phyloP scores from a whole-genome alignment of 1,140 invertebrate genomes.

The Idris sp. region DNA sequence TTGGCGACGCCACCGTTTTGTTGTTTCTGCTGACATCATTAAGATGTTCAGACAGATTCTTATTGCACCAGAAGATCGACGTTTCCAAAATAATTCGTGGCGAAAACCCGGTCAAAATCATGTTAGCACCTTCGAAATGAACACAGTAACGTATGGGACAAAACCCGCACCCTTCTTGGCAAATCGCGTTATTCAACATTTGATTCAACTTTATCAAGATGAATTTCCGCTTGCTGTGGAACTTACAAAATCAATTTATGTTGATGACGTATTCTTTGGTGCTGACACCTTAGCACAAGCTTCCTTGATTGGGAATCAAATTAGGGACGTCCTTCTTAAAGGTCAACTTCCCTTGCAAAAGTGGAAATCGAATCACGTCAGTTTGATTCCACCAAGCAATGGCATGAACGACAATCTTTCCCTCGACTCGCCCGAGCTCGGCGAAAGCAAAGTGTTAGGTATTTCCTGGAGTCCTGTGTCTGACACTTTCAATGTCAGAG shows the following conservation, averaged over 20 bases:
- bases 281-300: background rate
- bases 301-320: background rate
- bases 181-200: conserved; percentile 7
- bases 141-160: conserved; percentile 2
- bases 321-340: background rate
- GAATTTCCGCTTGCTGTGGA: conserved; percentile 17
- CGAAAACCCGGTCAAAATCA: background rate
- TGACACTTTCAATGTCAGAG: background rate
- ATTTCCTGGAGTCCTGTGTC: background rate
- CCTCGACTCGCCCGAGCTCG: background rate
- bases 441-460: background rate
- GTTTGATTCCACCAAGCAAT: background rate
- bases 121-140: background rate
- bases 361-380: background rate
- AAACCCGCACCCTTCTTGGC: conserved; percentile 26
- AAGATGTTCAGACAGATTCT: conserved; percentile 5
- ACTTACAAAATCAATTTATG: background rate
- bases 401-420: background rate
- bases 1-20: too few species aligned
- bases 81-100: background rate
- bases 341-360: background rate
- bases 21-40: too few species aligned
- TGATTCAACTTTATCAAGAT: background rate
- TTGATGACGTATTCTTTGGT: background rate
- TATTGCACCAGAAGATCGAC: background rate